phyloP scores from a whole-genome alignment of 1,140 invertebrate genomes.

The Megalonaias nervosa region DNA sequence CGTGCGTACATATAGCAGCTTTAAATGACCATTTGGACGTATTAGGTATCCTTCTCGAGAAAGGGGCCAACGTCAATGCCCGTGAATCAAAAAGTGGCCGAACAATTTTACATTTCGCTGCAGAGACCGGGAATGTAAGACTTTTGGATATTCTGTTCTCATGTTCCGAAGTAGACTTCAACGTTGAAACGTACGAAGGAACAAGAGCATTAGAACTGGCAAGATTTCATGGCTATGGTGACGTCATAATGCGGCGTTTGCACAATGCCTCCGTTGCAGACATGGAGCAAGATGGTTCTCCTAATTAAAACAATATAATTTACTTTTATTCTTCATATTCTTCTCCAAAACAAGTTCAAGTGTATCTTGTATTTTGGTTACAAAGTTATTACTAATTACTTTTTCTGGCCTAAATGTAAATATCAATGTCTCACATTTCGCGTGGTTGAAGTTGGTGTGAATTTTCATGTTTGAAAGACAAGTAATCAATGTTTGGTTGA shows the following conservation, averaged over 20 bases:
- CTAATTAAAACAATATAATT: too few relatives aligned
- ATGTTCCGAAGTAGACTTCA: constrained; percentile 11
- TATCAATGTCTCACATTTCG: too few relatives aligned
- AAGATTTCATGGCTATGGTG: constrained; percentile 15
- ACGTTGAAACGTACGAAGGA: constrained; percentile 30
- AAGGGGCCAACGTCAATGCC: constrained; percentile 79
- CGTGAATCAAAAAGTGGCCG: constrained; percentile 46
- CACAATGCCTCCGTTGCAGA: too few relatives aligned
- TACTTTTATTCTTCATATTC: too few relatives aligned
- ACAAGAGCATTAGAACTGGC: constrained; percentile 29
- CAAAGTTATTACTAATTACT: too few relatives aligned
- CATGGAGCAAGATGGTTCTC: too few relatives aligned
- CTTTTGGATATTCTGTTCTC: constrained; percentile 25
- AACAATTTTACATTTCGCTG: constrained; percentile 42
- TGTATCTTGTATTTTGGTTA: too few relatives aligned
- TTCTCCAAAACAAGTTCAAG: too few relatives aligned
- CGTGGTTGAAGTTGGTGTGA: too few relatives aligned
- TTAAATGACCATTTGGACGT: constrained; percentile 2
- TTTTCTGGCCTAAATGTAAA: too few relatives aligned
- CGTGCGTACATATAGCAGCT: constrained; percentile 72
- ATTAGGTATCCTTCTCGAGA: constrained; percentile 20
- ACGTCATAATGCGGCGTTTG: constrained; percentile 5
- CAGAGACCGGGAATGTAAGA: constrained; percentile 24
- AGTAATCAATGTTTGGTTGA: too few relatives aligned
- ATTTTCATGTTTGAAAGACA: too few relatives aligned